Conservation (phyloP, 2,797 vertebrate species). For the Acrossocheilus wenchowensis region DNA sequence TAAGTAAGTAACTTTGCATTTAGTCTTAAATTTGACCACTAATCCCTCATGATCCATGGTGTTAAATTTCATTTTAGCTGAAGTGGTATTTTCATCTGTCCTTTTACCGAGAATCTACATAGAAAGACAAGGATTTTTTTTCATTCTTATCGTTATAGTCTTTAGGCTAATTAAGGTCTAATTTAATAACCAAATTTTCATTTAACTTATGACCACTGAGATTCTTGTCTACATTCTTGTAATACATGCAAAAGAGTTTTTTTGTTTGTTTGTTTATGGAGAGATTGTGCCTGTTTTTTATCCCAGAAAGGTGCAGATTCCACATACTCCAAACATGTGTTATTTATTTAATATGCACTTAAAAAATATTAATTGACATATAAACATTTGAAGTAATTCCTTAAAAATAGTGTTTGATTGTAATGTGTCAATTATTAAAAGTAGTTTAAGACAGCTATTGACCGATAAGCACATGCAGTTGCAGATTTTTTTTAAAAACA, state of each 20-base stretch:
- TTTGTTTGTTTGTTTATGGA: not conserved
- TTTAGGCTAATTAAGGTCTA: not conserved
- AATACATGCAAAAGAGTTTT: not conserved
- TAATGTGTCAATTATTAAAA: constrained; percentile 1
- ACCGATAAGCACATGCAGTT: not conserved
- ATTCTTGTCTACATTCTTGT: not conserved
- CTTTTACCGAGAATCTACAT: not conserved
- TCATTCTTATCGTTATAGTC: not conserved
- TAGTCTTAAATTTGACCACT: constrained; percentile 4
- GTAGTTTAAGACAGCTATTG: not conserved
- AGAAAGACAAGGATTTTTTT: not conserved
- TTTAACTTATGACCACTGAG: not conserved
- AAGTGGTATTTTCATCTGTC: not conserved
- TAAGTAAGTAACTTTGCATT: constrained; percentile 20
- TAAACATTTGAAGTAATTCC: not conserved
- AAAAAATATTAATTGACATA: not conserved
- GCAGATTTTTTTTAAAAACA: not conserved
- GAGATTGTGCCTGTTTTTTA: not conserved
- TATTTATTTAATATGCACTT: not conserved
- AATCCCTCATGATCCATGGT: not conserved
- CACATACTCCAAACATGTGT: not conserved
- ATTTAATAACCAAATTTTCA: not conserved
- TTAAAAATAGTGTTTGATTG: not conserved
- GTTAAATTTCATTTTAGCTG: not conserved
- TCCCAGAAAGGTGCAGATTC: not conserved